A percentile compares a stretch with the other conserved stretches of the same genome.
Conservation (phyloP, 1,140 invertebrate species). For the Aphis gossypii region DNA sequence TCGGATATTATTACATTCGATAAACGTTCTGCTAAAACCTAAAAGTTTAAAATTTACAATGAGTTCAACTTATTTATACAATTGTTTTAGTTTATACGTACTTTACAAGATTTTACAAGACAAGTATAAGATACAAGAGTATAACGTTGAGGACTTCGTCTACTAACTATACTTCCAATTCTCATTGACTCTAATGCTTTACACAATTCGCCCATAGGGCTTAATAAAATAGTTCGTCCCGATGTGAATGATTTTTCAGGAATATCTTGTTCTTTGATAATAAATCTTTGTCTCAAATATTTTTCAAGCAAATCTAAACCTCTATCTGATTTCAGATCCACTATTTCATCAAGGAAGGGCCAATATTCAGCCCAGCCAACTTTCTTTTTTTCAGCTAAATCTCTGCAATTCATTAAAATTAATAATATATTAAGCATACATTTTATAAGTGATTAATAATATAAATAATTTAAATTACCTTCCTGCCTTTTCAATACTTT, state of each 20-base stretch:
- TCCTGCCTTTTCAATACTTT: constrained; percentile 84
- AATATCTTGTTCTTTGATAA: neutral
- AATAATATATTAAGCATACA: neutral
- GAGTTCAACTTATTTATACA: neutral
- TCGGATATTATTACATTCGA: constrained; percentile 28
- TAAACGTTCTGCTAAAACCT: constrained; percentile 46
- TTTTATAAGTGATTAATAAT: neutral
- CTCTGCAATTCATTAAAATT: constrained; percentile 65
- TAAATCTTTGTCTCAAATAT: constrained; percentile 70
- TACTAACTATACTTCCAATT: neutral
- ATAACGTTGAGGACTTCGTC: neutral
- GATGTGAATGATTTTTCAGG: neutral
- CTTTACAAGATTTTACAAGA: constrained; percentile 42
- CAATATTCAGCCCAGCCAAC: constrained; percentile 91
- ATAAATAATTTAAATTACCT: constrained; percentile 66
- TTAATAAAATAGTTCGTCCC: constrained; percentile 61
- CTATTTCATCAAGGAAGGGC: constrained; percentile 83
- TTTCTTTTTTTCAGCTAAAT: constrained; percentile 77
- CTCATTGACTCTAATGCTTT: constrained; percentile 63
- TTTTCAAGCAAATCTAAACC: constrained; percentile 78
- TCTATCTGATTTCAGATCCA: constrained; percentile 75
- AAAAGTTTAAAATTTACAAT: neutral
- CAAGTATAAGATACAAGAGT: constrained; percentile 50
- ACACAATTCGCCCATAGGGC: constrained; percentile 69
- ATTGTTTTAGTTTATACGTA: neutral